Percentiles rank a stretch among this genome's conserved stretches.
phyloP scores from a whole-genome alignment of 2,888 invertebrate genomes.

The Trachelus tabidus region DNA sequence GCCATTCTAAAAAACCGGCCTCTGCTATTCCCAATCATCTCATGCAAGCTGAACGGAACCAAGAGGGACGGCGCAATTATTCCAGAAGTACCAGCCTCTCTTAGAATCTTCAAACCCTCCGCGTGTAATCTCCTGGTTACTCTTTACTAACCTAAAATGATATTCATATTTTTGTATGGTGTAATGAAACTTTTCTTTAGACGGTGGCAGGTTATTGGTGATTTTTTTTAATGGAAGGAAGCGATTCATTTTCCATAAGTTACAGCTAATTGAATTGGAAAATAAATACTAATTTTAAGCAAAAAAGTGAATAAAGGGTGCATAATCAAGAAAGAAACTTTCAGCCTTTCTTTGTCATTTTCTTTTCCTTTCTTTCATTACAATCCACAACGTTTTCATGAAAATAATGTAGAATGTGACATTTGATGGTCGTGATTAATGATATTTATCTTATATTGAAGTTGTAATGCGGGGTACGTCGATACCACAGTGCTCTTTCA shows the following conservation, averaged over 20 bases:
- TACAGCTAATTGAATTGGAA: not conserved
- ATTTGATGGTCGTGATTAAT: not conserved
- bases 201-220: no score
- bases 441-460: no score
- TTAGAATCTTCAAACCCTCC: not conserved
- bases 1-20: not conserved
- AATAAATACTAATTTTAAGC: not conserved
- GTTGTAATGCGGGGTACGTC: no score
- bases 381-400: not conserved
- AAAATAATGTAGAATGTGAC: not conserved
- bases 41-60: not conserved
- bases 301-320: not conserved
- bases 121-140: not conserved
- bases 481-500: no score
- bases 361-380: not conserved
- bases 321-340: not conserved
- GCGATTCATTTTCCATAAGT: not conserved
- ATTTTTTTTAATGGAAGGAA: not conserved
- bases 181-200: not conserved
- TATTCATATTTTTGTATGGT: not conserved
- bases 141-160: not conserved
- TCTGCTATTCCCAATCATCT: not conserved
- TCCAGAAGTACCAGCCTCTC: not conserved
- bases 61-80: constrained; percentile 1
- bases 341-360: not conserved